These are phyloP conservation scores for Schizopygopsis pylzovi DNA, from an alignment of 2,797 vertebrate genomes.

Conservation along the genomic window DNA sequence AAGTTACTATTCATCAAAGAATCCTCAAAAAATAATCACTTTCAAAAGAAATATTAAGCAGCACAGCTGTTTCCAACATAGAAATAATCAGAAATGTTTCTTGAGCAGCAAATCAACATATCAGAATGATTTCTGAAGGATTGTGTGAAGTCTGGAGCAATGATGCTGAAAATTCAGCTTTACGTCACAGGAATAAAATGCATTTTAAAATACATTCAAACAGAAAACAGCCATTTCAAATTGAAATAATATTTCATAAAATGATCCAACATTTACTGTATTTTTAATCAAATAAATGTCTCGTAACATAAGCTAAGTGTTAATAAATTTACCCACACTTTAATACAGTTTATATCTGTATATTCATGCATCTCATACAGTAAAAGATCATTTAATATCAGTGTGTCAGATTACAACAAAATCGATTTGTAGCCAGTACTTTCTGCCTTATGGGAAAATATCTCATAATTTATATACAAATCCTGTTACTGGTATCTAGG, in stretches of 20 bases:
- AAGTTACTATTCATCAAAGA: background rate
- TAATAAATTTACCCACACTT: too few relatives aligned
- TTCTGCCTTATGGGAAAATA: background rate
- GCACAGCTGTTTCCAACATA: background rate
- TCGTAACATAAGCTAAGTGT: too few relatives aligned
- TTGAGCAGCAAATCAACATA: background rate
- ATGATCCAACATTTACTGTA: background rate
- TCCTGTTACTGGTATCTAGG: conserved; percentile 19
- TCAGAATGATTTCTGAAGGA: background rate
- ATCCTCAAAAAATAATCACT: background rate
- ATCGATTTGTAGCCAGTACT: background rate
- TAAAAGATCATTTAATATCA: conserved; percentile 12
- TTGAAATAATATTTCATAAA: background rate
- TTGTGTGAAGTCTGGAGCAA: background rate
- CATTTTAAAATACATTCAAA: background rate
- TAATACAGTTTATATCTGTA: background rate
- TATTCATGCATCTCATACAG: background rate
- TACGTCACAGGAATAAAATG: background rate
- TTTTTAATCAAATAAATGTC: background rate
- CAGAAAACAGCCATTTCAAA: background rate
- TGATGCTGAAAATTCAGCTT: background rate
- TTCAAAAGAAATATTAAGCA: background rate
- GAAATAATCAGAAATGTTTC: background rate
- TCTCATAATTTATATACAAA: conserved; percentile 31
- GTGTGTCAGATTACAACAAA: conserved; percentile 14